These are phyloP conservation scores for Drosophila nigritarsus DNA, from an alignment of 2,888 invertebrate genomes.

Conservation along the genomic window DNA sequence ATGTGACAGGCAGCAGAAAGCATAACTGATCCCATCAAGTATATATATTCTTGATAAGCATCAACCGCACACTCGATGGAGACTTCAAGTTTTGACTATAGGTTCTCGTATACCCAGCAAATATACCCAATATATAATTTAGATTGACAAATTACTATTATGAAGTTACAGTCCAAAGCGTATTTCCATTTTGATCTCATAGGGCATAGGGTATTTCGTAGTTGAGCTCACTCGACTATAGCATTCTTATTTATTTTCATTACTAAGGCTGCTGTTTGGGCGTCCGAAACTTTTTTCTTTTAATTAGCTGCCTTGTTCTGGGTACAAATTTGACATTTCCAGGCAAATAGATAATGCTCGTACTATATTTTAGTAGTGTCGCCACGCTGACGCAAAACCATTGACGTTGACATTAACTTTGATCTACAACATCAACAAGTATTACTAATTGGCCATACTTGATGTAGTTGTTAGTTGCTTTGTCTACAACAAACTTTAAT, in stretches of 20 bases:
- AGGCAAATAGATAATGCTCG: conserved; percentile 4
- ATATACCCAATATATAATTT: no score
- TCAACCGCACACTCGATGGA: no score
- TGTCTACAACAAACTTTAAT: neutral
- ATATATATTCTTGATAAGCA: neutral
- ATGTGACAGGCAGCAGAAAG: neutral
- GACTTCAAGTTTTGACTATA: no score
- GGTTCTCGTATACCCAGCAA: no score
- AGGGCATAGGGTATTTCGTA: neutral
- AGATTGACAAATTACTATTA: neutral
- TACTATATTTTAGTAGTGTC: conserved; percentile 17
- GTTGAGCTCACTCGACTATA: neutral
- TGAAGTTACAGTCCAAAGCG: no score
- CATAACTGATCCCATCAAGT: neutral
- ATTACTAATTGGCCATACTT: neutral
- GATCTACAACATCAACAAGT: neutral
- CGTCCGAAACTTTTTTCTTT: conserved; percentile 53
- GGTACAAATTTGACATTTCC: conserved; percentile 56
- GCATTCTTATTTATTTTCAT: conserved; percentile 7
- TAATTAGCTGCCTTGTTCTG: conserved; percentile 52
- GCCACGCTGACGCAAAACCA: conserved; percentile 40
- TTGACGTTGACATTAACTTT: conserved; percentile 41
- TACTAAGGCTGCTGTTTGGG: conserved; percentile 25
- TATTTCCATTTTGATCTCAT: no score
- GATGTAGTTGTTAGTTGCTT: neutral